Conservation (phyloP, 2,888 invertebrate species). For the Mythimna impura region DNA sequence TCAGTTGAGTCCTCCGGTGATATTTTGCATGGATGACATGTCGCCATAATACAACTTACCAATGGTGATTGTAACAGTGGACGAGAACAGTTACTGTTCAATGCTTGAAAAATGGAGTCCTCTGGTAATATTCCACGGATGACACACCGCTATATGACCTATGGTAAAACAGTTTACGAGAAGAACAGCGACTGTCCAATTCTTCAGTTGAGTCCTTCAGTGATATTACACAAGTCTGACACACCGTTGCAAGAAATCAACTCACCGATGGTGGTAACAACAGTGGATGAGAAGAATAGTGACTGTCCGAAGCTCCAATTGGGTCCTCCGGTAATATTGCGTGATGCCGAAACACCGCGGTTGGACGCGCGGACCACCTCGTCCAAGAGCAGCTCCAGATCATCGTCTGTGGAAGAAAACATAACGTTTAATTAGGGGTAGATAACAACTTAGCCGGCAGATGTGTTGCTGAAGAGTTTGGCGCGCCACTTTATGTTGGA, state of each 20-base stretch:
- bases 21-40: slow-evolving; percentile 94
- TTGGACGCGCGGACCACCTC: slow-evolving; percentile 94
- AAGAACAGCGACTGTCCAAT: no score
- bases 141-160: no score
- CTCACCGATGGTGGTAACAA: slow-evolving; percentile 94
- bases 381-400: slow-evolving; percentile 93
- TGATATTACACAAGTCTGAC: no score
- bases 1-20: slow-evolving; percentile 96
- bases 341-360: slow-evolving; percentile 94
- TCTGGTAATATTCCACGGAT: no score
- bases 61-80: no score
- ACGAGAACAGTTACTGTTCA: no score
- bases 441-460: no score
- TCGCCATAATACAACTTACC: slow-evolving; percentile 83
- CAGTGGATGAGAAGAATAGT: slow-evolving; percentile 96
- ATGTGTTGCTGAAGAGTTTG: no score
- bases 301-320: slow-evolving; percentile 98
- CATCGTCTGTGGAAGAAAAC: slow-evolving; percentile 90
- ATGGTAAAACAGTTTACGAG: no score
- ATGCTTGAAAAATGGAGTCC: no score
- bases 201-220: no score
- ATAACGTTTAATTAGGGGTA: not conserved
- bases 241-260: not conserved
- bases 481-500: no score
- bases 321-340: slow-evolving; percentile 94